A percentile compares a stretch with the other conserved stretches of the same genome.
Conservation (phyloP, 1,140 invertebrate genomes). For the Drosophila sproati region DNA sequence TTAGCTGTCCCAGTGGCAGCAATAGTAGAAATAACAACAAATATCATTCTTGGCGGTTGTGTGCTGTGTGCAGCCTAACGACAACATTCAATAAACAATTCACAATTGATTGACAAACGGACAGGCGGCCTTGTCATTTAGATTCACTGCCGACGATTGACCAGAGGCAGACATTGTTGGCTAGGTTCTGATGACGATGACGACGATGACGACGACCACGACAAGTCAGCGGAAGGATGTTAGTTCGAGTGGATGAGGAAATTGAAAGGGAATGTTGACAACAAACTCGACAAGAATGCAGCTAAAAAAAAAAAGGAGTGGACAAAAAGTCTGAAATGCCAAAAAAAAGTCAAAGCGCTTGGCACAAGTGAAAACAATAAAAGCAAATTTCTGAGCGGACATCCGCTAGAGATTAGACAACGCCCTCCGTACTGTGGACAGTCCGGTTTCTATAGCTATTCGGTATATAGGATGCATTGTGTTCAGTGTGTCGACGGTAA, state of each 20-base stretch:
- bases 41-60: slow-evolving; percentile 44
- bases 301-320: slow-evolving; percentile 13
- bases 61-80: slow-evolving; percentile 71
- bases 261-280: slow-evolving; percentile 80
- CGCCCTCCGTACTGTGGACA: slow-evolving; percentile 2
- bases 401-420: slow-evolving; percentile 71
- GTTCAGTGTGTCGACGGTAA: background rate
- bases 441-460: slow-evolving; percentile 94
- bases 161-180: slow-evolving; percentile 37
- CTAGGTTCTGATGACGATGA: slow-evolving; percentile 41
- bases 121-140: slow-evolving; percentile 62
- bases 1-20: slow-evolving; percentile 7
- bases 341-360: slow-evolving; percentile 45
- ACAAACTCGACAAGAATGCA: slow-evolving; percentile 64
- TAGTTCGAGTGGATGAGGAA: slow-evolving; percentile 79
- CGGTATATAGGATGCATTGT: slow-evolving; percentile 87
- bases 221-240: slow-evolving; percentile 80
- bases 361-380: slow-evolving; percentile 69
- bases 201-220: slow-evolving; percentile 6
- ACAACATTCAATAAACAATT: slow-evolving; percentile 84
- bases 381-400: slow-evolving; percentile 73
- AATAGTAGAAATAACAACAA: slow-evolving; percentile 31
- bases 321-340: slow-evolving; percentile 41
- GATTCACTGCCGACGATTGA: slow-evolving; percentile 61
- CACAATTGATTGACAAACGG: slow-evolving; percentile 82